Conservation (phyloP, 64 coral and sea anemone genomes). For the Anthopleura sola region DNA sequence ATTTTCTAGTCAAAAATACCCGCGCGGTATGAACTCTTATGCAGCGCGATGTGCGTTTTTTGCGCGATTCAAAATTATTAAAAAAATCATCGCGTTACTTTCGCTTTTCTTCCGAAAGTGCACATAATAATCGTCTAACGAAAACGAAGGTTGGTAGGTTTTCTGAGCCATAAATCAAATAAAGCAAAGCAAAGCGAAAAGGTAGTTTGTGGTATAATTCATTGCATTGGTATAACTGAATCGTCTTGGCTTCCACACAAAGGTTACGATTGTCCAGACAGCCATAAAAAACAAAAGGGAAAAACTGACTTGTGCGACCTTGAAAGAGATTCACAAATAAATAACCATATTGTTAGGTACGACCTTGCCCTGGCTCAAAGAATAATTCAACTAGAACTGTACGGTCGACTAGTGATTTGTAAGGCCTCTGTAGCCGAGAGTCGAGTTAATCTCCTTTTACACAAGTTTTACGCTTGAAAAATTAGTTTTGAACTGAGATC, state of each 20-base stretch:
- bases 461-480: no score
- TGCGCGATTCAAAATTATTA: background rate
- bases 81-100: no score
- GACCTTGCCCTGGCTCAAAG: background rate
- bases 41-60: background rate
- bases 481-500: no score
- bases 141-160: background rate
- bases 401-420: background rate
- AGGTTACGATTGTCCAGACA: background rate
- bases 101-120: background rate
- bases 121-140: background rate
- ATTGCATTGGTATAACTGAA: background rate
- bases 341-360: background rate
- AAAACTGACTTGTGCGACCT: slow-evolving; percentile 13
- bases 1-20: background rate
- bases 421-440: background rate
- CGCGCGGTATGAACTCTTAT: background rate
- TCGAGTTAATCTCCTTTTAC: no score
- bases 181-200: background rate
- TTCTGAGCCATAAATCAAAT: background rate
- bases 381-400: background rate
- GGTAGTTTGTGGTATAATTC: background rate
- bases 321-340: background rate
- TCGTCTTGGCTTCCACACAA: background rate
- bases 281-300: background rate